Evolutionary conservation across 2,888 invertebrate genomes (phyloP).

Genomic region (Frankliniella intonsa): DNA sequence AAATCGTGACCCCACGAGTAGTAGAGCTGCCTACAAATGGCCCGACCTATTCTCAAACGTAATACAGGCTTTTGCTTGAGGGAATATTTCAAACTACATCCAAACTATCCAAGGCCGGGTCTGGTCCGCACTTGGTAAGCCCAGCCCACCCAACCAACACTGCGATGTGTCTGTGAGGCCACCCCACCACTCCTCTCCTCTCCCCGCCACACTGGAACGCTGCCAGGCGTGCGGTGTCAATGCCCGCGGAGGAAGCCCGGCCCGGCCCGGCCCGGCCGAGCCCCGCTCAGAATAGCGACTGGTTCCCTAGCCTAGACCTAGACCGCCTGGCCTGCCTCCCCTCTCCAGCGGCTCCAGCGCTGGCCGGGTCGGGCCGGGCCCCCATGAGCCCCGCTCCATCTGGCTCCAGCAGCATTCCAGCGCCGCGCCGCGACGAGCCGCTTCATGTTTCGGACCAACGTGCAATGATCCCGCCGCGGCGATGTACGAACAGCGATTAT

Average conservation of each 20-base stretch:
- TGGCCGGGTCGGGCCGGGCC: neutral
- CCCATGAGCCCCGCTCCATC: neutral
- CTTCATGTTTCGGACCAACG: neutral
- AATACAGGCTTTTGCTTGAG: too few species aligned
- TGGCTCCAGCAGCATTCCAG: neutral
- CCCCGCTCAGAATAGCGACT: neutral
- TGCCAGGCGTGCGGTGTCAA: neutral
- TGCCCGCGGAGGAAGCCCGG: neutral
- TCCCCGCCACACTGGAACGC: neutral
- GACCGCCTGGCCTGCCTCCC: constrained; percentile 2
- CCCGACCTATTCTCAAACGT: too few species aligned
- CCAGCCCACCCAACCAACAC: too few species aligned
- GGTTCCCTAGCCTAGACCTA: constrained; percentile 16
- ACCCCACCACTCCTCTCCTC: neutral
- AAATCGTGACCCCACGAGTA: too few species aligned
- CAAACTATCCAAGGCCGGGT: too few species aligned
- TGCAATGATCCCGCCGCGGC: too few species aligned
- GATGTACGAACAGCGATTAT: too few species aligned
- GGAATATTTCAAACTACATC: too few species aligned
- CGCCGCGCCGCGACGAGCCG: neutral
- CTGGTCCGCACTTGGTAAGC: too few species aligned
- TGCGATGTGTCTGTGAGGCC: neutral
- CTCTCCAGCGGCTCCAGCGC: neutral
- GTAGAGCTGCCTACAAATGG: too few species aligned
- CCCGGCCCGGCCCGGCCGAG: neutral